Evolutionary conservation across 2,888 invertebrate species (phyloP), one percentile per base, ranked within the genome.

Genomic region (Gymnocheta viridis): DNA sequence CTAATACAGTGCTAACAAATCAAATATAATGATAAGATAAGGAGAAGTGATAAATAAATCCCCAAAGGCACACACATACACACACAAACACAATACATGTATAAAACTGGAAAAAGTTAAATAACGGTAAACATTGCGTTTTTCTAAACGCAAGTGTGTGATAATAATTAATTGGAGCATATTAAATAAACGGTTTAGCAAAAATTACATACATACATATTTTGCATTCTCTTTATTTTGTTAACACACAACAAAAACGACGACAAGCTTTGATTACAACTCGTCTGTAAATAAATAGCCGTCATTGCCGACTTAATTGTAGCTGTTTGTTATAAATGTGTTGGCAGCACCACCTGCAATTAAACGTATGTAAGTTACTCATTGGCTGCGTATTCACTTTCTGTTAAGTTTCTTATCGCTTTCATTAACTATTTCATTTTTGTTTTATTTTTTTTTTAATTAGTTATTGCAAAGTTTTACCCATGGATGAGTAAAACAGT

Each of bases 361-460:
- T 84, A 77, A 72, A 72, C 35, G 67, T 76, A 72, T 64, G 70
- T 81, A 72, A 81, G 58, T 60, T 69, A 69, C 49, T 62, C 49
- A 67, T 51, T 73, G 58, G 12, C 32, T 69, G 56, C 58, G 67
- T 73, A 72, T 77, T 73, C 77, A 81, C 81, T 84, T 81, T 81
- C 81, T 32, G 84, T 72, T 69, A n/a, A 64, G 56, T 73, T 72
- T 78, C 69, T 81, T 84, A 84, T 84, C 84, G 84, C 84, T 81
- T 84, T 84, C 77, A 67, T 69, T 76, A 69, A 74, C 38, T 19
- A 29, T 44, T 69, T 70, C 32, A 22, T 19, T 44, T 51, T 32
- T 49, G 54, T 7, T 66, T 38, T 14, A 41, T 32, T 27, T 58
- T 19, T 69, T 49, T 69, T 69, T 32, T 10, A 64, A 41, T 54